Conservation (phyloP, 2,888 invertebrate species). For the Nomada hirtipes region DNA sequence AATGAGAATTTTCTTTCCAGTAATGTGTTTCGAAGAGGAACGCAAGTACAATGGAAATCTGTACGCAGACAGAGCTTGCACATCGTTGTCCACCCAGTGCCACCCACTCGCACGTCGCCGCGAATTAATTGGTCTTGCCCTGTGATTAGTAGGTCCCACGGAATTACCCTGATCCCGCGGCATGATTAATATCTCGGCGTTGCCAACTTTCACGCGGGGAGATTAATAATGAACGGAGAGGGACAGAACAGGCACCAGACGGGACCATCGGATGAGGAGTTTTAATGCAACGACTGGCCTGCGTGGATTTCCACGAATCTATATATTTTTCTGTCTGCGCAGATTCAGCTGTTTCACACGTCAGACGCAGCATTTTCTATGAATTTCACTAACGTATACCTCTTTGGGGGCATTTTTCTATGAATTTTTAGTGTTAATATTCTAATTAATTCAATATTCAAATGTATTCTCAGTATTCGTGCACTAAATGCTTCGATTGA, state of each 20-base stretch:
- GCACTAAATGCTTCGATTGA: too few species aligned
- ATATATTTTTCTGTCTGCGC: slow-evolving; percentile 20
- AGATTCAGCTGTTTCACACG: slow-evolving; percentile 31
- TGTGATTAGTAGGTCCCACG: slow-evolving; percentile 77
- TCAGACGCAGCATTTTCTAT: slow-evolving; percentile 37
- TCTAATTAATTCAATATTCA: too few species aligned
- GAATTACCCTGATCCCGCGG: slow-evolving; percentile 76
- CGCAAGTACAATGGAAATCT: slow-evolving; percentile 33
- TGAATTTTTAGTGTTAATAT: neutral
- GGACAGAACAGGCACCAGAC: slow-evolving; percentile 28
- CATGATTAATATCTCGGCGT: slow-evolving; percentile 78
- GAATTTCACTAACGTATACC: neutral
- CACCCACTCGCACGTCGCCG: slow-evolving; percentile 49
- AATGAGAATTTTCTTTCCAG: neutral
- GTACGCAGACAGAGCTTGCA: slow-evolving; percentile 9
- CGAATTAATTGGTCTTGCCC: slow-evolving; percentile 79
- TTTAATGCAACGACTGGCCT: slow-evolving; percentile 72
- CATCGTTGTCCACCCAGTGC: slow-evolving; percentile 1
- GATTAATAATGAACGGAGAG: slow-evolving; percentile 76
- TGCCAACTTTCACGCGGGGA: slow-evolving; percentile 77
- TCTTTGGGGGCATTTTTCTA: neutral
- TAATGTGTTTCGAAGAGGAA: slow-evolving; percentile 6
- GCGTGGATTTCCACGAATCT: slow-evolving; percentile 40
- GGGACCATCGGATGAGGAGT: slow-evolving; percentile 59
- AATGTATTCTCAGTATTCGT: too few species aligned